Percentiles rank a stretch among this genome's conserved stretches.
Conservation (phyloP, 2,113 vertebrate species). For the Pelodiscus sinensis region DNA sequence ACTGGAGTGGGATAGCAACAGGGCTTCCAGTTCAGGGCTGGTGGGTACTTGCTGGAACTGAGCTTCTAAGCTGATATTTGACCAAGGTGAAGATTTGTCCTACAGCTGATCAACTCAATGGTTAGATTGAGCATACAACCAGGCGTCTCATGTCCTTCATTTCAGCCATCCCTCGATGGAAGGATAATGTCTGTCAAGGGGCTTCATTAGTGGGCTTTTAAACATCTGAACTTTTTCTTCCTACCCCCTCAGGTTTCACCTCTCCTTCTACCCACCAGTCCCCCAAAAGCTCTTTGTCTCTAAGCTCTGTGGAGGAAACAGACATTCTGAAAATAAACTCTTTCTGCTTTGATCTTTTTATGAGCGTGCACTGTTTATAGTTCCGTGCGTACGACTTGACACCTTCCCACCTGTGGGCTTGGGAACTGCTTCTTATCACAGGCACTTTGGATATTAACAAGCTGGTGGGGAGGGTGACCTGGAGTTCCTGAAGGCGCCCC, state of each 20-base stretch:
- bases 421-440: conserved; percentile 81
- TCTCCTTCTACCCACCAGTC: not conserved
- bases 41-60: not conserved
- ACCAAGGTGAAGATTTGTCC: not conserved
- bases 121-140: not conserved
- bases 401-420: conserved; percentile 77
- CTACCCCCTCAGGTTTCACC: not conserved
- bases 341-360: conserved; percentile 82
- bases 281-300: conserved; percentile 64
- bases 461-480: conserved; percentile 49
- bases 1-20: not conserved
- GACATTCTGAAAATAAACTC: conserved; percentile 75
- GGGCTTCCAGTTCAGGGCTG: not conserved
- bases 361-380: conserved; percentile 79
- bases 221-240: rapidly evolving
- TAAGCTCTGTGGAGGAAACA: conserved; percentile 70
- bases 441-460: conserved; percentile 79
- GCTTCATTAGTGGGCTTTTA: not conserved
- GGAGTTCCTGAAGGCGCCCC: conserved; percentile 7
- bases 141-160: not conserved
- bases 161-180: too few relatives aligned
- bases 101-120: not conserved
- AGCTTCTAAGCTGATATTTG: too few relatives aligned
- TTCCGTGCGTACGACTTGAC: conserved; percentile 73
- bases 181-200: too few relatives aligned